phyloP scores from a whole-genome alignment of 92 coral and sea anemone genomes.

The Chrysogorgia sp. region DNA sequence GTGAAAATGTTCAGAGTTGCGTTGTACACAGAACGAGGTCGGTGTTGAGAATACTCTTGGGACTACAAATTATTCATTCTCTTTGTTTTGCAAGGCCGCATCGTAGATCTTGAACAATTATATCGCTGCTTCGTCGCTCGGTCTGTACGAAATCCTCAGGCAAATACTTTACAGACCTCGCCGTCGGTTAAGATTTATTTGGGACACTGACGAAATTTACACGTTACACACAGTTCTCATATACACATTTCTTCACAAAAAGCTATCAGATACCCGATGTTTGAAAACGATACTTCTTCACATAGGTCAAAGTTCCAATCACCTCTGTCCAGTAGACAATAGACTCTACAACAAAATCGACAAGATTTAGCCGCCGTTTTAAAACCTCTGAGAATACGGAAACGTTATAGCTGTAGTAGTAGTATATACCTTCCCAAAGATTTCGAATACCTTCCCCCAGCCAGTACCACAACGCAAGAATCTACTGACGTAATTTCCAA shows the following conservation, averaged over 20 bases:
- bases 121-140: too few relatives aligned
- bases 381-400: too few relatives aligned
- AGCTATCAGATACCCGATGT: conserved; percentile 8
- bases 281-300: conserved; percentile 33
- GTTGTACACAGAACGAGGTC: too few relatives aligned
- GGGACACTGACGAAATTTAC: background rate
- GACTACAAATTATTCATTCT: too few relatives aligned
- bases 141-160: too few relatives aligned
- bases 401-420: too few relatives aligned
- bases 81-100: too few relatives aligned
- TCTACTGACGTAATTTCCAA: conserved; percentile 29
- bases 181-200: background rate
- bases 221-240: background rate
- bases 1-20: too few relatives aligned
- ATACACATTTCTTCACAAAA: background rate
- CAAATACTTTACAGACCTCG: too few relatives aligned
- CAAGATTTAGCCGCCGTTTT: background rate
- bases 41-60: too few relatives aligned
- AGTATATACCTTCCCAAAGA: conserved; percentile 25
- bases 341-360: conserved; percentile 25
- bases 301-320: conserved; percentile 27
- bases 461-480: conserved; percentile 20
- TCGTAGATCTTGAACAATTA: too few relatives aligned
- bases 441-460: conserved; percentile 15
- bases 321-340: conserved; percentile 24